Evolutionary conservation across 2,113 vertebrate genomes (phyloP).

Genomic region (Halcyon senegalensis): DNA sequence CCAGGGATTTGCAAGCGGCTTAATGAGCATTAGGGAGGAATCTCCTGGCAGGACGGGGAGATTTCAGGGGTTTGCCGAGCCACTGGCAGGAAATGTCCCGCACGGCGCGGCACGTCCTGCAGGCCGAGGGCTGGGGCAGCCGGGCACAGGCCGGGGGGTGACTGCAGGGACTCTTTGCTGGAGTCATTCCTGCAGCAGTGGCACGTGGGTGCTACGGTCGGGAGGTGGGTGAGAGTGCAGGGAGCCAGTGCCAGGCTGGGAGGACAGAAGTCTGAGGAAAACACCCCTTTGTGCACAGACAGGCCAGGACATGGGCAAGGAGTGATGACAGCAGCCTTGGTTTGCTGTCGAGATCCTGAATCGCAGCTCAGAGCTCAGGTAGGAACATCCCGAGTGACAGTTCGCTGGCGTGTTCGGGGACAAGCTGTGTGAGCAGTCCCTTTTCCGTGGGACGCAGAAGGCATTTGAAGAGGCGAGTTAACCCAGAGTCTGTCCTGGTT

Average conservation of each 20-base stretch:
- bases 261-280: not conserved
- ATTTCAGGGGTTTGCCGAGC: slow-evolving; percentile 43
- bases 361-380: not conserved
- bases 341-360: not conserved
- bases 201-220: fast-evolving
- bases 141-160: not conserved
- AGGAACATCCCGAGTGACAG: not conserved
- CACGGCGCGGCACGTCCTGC: not conserved
- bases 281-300: fast-evolving
- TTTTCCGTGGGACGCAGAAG: not conserved
- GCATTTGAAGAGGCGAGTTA: not conserved
- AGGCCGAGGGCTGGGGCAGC: not conserved
- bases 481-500: not conserved
- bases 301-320: not conserved
- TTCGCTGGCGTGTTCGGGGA: fast-evolving
- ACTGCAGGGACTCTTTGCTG: not conserved
- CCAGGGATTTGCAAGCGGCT: slow-evolving; percentile 81
- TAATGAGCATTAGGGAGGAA: slow-evolving; percentile 81
- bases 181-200: not conserved
- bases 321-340: not conserved
- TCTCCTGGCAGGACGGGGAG: slow-evolving; percentile 70
- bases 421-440: not conserved
- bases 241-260: not conserved
- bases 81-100: slow-evolving; percentile 52
- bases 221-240: not conserved